phyloP scores from a whole-genome alignment of 2,888 invertebrate species.

The Melitaea athalia region DNA sequence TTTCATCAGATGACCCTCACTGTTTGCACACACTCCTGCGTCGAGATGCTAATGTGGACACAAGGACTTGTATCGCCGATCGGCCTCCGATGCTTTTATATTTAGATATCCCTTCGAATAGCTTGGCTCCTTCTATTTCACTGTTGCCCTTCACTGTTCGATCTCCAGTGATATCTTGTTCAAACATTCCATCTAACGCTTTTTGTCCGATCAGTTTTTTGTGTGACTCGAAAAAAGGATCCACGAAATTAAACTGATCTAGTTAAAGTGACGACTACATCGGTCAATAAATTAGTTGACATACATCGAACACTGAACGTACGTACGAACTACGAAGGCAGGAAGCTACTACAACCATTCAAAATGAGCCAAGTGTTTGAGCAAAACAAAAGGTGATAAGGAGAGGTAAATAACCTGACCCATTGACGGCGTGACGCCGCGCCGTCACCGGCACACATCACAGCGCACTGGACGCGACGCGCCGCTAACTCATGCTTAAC shows the following conservation, averaged over 20 bases:
- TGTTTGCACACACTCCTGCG: conserved; percentile 81
- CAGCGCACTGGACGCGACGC: conserved; percentile 43
- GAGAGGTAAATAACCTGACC: conserved; percentile 80
- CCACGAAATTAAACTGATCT: conserved; percentile 15
- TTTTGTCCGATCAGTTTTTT: conserved; percentile 34
- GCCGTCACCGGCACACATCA: conserved; percentile 45
- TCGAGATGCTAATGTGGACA: conserved; percentile 82
- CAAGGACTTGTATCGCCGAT: conserved; percentile 82
- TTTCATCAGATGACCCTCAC: conserved; percentile 82
- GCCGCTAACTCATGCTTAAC: conserved; percentile 53
- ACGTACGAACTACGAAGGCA: conserved; percentile 48
- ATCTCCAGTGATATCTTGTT: conserved; percentile 65
- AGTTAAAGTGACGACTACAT: conserved; percentile 2
- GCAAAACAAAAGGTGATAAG: conserved; percentile 82
- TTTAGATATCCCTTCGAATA: conserved; percentile 68
- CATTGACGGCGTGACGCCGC: conserved; percentile 72
- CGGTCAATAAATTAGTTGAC: not conserved
- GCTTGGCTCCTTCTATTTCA: conserved; percentile 74
- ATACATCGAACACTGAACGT: conserved; percentile 14
- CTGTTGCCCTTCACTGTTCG: conserved; percentile 64
- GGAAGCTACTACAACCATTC: conserved; percentile 45
- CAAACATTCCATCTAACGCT: conserved; percentile 53
- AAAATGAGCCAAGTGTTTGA: conserved; percentile 71
- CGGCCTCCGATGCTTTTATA: conserved; percentile 76
- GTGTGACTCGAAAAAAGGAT: conserved; percentile 11